Evolutionary conservation across 2,797 vertebrate species (phyloP), one percentile per base, ranked within the genome.

Genomic region (Crypturellus tataupa): DNA sequence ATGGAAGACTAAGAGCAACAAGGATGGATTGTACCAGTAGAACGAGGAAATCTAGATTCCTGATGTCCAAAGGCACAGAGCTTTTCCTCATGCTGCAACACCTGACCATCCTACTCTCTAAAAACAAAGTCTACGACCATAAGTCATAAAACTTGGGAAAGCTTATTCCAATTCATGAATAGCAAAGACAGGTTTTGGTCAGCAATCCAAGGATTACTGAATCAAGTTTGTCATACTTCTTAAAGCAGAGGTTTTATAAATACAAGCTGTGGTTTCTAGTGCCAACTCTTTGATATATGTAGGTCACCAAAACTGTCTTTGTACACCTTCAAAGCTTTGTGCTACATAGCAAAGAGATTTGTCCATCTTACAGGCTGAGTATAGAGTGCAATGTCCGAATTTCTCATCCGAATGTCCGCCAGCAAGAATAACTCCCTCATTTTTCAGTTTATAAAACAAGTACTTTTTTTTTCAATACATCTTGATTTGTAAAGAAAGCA

Each of bases 221-320:
- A 69, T 18, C 70, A 27, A 85, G 12, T 7, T 2, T 71, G 40
- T 4, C 35, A n/a, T 24, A 65, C 12, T 69, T 42, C 87, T 87
- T 47, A 20, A 58, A 47, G 75, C 31, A 70, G 23, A 80, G 71
- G 68, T 47, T 56, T 88, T 6, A 44, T 11, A 68, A 55, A 46
- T 0, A 35, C 24, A 0, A 77, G 40, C 82, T 91, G 76, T 87
- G 93, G 62, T 87, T 93, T 59, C n/a, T 9, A 18, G 53, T 1
- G 78, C 44, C 68, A 76, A 87, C 47, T 91, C 87, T 27, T 12
- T 56, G 62, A 51, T 76, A 89, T 96, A 96, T 91, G 85, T 91
- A 95, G 96, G 96, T 95, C 95, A 95, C 37, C 80, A 58, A 24
- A 46, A 73, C 5, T 55, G 68, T 12, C 72, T 39, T 6, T 63